Evolutionary conservation across 2,888 invertebrate species (phyloP).

Genomic region (Thecophora atra): DNA sequence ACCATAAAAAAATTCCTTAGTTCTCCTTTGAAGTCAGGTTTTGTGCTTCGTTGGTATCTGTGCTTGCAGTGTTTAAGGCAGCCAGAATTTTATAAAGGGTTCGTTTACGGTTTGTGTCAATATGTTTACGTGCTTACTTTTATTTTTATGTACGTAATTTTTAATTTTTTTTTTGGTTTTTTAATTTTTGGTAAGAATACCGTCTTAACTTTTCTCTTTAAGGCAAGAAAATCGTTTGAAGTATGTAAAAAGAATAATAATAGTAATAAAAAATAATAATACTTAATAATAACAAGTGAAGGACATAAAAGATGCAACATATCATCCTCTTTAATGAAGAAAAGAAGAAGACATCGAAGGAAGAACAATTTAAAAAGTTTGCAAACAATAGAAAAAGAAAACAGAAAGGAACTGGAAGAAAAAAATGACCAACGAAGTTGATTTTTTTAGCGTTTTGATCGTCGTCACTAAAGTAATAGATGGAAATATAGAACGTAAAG

Average conservation of each 20-base stretch:
- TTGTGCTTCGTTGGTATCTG: neutral
- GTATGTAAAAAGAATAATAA: neutral
- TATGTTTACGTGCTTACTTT: conserved; percentile 5
- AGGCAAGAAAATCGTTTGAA: neutral
- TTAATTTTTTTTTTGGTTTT: conserved; percentile 30
- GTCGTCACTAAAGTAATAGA: too few relatives aligned
- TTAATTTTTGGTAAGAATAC: neutral
- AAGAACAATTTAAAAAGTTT: neutral
- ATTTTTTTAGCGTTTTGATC: too few relatives aligned
- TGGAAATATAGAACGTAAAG: too few relatives aligned
- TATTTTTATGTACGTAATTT: neutral
- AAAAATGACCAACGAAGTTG: too few relatives aligned
- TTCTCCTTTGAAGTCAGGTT: conserved; percentile 17
- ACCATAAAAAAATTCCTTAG: neutral
- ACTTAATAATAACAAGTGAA: too few relatives aligned
- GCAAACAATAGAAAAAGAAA: too few relatives aligned
- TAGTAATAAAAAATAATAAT: neutral
- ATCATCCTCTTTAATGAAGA: too few relatives aligned
- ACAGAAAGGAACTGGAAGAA: too few relatives aligned
- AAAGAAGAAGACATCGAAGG: too few relatives aligned
- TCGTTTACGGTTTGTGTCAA: conserved; percentile 5
- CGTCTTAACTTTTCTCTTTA: too few relatives aligned
- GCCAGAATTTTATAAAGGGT: neutral
- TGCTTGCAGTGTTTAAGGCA: neutral
- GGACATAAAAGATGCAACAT: too few relatives aligned